Base-by-base conservation (phyloP, 2,113 vertebrate species). In the Tauraco erythrolophus region DNA sequence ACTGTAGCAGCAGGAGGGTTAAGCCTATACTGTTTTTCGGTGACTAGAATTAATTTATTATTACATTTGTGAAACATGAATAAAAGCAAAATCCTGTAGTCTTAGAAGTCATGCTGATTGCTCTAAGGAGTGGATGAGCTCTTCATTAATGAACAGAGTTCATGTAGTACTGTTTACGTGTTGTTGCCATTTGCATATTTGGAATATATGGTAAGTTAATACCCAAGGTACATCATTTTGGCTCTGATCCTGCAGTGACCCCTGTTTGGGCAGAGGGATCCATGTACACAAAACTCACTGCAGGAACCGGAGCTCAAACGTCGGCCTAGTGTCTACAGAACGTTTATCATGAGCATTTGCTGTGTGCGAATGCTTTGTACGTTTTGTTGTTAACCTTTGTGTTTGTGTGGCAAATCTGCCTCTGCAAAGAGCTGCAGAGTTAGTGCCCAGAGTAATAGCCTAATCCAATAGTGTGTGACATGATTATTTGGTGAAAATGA, bases 1-100 rank as follows among this genome's bases (percentile, higher is more conserved):
- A 93, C 82, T 88, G 68, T 69, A 88, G 78, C 81, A 68, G 66
- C 61, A 94, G 93, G 74, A 91, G 93, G 94, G 96, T 94, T 97
- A 84, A 88, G 71, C 93, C 88, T 94, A 27, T 95, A 54, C 80
- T 79, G 7, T 86, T 92, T 65, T 92, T 58, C 78, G 91, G 35
- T 93, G 92, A 93, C 69, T 95, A 92, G n/a, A 84, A 30, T 78
- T 56, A 78, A 84, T 94, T 93, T 57, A 84, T 94, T 94, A 81
- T 83, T 92, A 28, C 65, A 12, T 85, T 57, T 89, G 33, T 68
- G 57, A 91, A 87, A 65, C 30, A 43, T 24, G 33, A 66, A 71
- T 57, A 76, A 81, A 88, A 4, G 54, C 19, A 35, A 64, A 66
- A 45, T 81, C 19, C 48, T 92, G 48, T 78, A 30, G 18, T 60